These are phyloP conservation scores for Clamator glandarius DNA, from an alignment of 2,797 vertebrate species.

Conservation along the genomic window DNA sequence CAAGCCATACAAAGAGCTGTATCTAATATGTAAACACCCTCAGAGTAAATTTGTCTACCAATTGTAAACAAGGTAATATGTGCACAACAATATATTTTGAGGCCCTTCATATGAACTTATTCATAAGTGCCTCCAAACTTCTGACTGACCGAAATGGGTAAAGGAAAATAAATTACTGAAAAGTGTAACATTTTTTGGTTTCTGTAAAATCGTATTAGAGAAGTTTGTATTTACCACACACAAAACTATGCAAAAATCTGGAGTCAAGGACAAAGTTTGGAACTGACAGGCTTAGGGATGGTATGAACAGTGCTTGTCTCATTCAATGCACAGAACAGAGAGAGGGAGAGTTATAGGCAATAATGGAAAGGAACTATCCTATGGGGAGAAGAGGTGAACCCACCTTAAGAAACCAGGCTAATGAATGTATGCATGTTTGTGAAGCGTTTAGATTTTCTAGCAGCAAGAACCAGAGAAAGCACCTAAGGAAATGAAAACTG, in stretches of 20 bases:
- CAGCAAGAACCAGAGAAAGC: neutral
- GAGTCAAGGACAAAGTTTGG: neutral
- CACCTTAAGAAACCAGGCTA: neutral
- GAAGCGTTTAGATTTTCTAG: neutral
- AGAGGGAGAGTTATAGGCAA: neutral
- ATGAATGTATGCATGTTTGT: neutral
- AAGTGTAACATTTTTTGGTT: neutral
- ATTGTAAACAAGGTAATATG: neutral
- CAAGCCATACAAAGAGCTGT: neutral
- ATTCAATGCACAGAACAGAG: neutral
- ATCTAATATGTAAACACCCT: neutral
- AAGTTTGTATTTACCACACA: neutral
- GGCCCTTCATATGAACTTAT: neutral
- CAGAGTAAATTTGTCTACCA: neutral
- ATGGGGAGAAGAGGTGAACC: neutral
- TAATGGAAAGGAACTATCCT: neutral
- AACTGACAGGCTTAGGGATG: neutral
- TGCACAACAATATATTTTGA: neutral
- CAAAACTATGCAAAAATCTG: neutral
- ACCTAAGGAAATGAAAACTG: neutral
- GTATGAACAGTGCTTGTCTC: neutral
- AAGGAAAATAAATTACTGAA: neutral
- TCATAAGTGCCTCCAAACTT: neutral
- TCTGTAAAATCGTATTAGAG: neutral
- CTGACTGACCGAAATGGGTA: neutral